These are phyloP conservation scores for Microctenopoma stevenorrisi DNA, from an alignment of 2,797 vertebrate species.

Conservation along the genomic window DNA sequence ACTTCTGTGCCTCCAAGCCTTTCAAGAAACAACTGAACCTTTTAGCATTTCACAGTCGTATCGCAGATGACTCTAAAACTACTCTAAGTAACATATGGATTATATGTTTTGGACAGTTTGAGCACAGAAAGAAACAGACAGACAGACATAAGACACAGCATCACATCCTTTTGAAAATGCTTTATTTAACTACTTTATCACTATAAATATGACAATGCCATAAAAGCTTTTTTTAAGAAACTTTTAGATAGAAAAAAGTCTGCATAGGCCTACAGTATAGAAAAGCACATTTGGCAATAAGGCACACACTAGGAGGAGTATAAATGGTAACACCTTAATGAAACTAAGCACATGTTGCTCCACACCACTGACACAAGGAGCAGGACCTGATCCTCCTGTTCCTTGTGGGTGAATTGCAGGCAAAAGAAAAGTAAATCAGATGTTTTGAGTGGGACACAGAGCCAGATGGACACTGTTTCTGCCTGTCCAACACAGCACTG, in stretches of 20 bases:
- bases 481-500: constrained; percentile 9
- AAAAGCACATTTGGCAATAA: constrained; percentile 87
- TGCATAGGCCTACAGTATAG: constrained; percentile 83
- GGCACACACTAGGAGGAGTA: constrained; percentile 80
- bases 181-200: constrained; percentile 95
- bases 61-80: constrained; percentile 32
- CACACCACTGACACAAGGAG: constrained; percentile 40
- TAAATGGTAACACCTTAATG: constrained; percentile 71
- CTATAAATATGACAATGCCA: constrained; percentile 91
- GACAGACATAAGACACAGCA: constrained; percentile 27
- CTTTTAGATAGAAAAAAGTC: constrained; percentile 86
- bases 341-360: constrained; percentile 76
- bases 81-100: background rate
- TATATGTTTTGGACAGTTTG: background rate
- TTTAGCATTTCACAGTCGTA: constrained; percentile 1
- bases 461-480: constrained; percentile 13
- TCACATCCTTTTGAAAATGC: constrained; percentile 87
- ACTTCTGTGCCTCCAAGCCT: constrained; percentile 23
- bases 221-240: constrained; percentile 84
- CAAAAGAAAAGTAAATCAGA: constrained; percentile 53
- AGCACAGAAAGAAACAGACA: background rate
- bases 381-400: constrained; percentile 33
- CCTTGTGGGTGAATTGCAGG: constrained; percentile 60
- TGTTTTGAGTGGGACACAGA: constrained; percentile 50
- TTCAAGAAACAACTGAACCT: constrained; percentile 7